Base-by-base conservation (phyloP, 2,797 vertebrate genomes). In the Siniperca scherzeri region DNA sequence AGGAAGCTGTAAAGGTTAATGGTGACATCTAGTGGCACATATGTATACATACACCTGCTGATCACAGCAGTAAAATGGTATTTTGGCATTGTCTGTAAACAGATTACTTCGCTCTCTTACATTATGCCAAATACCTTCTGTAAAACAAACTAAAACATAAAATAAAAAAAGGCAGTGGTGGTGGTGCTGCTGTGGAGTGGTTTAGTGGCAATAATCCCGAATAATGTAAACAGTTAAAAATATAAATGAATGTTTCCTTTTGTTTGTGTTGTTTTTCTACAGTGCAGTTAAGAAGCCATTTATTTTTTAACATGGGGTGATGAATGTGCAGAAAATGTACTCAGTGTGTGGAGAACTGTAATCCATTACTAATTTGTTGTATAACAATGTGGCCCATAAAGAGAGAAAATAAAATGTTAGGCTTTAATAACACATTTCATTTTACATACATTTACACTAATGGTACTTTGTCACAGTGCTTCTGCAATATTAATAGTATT, bases 11-110 rank as follows among this genome's bases (percentile, higher is more conserved):
- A 62, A 93, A 94, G 94, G 88, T 90, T 77, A 91, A 95, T 90
- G 94, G 89, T 92, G 96, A 95, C 95, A 96, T 95, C 96, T 96
- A 95, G 94, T 93, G 96, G 94, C 21, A 56, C 1, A 48, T 22
- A 22, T 21, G 0, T 33, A 68, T 48, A 80, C 74, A 85, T 91
- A 70, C 90, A 88, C 50, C 65, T 70, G 30, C 30, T 62, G 42
- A 8, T 67, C 55, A 72, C 48, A 81, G 38, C 52, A 81, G 38
- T 42, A 42, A 70, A 62, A 60, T 33, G 2, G 3, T 65, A 27
- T 75, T 77, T 71, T 74, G 12, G 50, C 16, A 64, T 64, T 40
- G 11, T 46, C 64, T 82, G 40, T 73, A 72, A 82, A 82, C 46
- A 74, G 4, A 40, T 46, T 5, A 21, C 27, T 36, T 80, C 6